Evolutionary conservation across 2,113 vertebrate genomes (phyloP).

Genomic region (Crotalus horridus): DNA sequence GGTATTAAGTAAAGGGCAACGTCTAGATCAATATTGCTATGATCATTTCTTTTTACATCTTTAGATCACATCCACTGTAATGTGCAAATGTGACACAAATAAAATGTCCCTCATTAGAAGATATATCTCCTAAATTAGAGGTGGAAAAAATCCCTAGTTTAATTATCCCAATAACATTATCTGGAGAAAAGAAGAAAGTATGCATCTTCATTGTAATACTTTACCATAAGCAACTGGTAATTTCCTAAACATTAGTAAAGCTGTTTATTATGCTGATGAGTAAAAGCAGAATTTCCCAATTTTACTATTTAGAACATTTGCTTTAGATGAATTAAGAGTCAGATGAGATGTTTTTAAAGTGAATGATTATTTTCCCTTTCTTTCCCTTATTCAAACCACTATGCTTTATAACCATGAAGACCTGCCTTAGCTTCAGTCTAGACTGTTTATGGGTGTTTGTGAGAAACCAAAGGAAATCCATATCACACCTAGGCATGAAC

Average conservation of each 20-base stretch:
- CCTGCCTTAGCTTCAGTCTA: background rate
- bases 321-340: background rate
- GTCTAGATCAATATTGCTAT: background rate
- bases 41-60: background rate
- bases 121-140: background rate
- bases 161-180: background rate
- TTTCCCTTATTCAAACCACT: background rate
- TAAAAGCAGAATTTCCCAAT: background rate
- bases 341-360: conserved; percentile 59
- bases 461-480: conserved; percentile 15
- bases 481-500: background rate
- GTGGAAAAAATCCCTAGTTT: background rate
- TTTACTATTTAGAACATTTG: background rate
- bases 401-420: background rate
- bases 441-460: conserved; percentile 12
- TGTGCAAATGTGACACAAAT: background rate
- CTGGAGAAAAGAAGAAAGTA: conserved; percentile 4
- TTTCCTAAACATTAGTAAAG: background rate
- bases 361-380: conserved; percentile 32
- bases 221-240: background rate
- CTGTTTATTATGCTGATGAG: fast-evolving
- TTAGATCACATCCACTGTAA: background rate
- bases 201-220: background rate
- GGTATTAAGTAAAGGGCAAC: background rate
- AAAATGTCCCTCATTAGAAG: conserved; percentile 33